Evolutionary conservation across 2,888 invertebrate species (phyloP), one percentile per base, ranked within the genome.

Genomic region (Liodrosophila aerea): DNA sequence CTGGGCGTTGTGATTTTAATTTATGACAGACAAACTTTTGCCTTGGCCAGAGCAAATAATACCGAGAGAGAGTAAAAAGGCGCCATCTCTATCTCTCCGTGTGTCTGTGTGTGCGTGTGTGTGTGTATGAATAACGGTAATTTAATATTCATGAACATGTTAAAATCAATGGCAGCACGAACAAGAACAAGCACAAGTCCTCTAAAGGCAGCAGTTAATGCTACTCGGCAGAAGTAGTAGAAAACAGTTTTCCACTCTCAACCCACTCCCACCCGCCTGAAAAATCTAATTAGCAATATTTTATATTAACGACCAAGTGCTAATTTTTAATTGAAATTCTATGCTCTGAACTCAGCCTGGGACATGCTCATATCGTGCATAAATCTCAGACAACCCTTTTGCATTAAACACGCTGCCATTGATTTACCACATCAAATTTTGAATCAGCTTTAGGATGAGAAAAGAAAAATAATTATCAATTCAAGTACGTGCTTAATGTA

Each of bases 81-180:
- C 22, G 27, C 44, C 57, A 18, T 31, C 7, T 15, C 34, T 36
- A 29, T 22, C 16, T 22, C 4, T 22, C 18, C 16, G 7, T 30
- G 5, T 18, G 5, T 30, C 27, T 30, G n/a, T 43, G n/a, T 44
- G 16, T 50, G 16, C 41, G 11, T 39, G 36, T 50, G 18, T 61
- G 52, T 47, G 39, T 56, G 57, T 36, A 8, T 70, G 51, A 13
- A 49, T 65, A 56, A 60, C 39, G 76, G 76, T 81, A 81, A 81
- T 82, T 85, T 85, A 85, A 81, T 85, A 81, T 81, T 81, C 85
- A 81, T 85, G 85, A 71, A 62, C 69, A 64, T 85, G 83, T 83
- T 64, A 83, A 85, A 83, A 81, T 81, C 81, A 82, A 81, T 82
- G 81, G 62, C 37, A 59, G 69, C 64, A 76, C 49, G 46, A 47